Evolutionary conservation across 2,888 invertebrate species (phyloP).

Genomic region (Colletes collaris): DNA sequence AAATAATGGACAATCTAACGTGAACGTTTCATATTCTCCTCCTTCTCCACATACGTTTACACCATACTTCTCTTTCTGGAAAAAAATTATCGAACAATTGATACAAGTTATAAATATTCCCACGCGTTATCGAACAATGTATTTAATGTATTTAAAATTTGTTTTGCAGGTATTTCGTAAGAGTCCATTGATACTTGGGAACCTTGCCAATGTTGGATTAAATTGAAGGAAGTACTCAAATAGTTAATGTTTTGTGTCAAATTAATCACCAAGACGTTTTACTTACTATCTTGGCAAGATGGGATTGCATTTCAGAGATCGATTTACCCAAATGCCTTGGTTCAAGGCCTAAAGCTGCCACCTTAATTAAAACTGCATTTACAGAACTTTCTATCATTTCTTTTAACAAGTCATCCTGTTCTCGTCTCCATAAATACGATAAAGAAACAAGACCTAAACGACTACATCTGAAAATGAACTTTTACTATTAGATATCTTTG

Average conservation of each 20-base stretch:
- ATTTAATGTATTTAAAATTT: constrained; percentile 22
- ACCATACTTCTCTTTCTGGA: constrained; percentile 94
- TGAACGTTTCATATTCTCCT: constrained; percentile 99
- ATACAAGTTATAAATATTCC: neutral
- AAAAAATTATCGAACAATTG: constrained; percentile 70
- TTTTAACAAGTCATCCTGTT: constrained; percentile 96
- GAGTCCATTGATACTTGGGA: constrained; percentile 34
- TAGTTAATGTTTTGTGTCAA: constrained; percentile 17
- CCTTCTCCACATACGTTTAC: constrained; percentile 99
- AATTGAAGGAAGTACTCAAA: constrained; percentile 20
- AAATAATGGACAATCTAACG: constrained; percentile 98
- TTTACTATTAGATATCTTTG: constrained; percentile 36
- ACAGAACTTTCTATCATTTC: constrained; percentile 98
- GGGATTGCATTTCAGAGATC: constrained; percentile 92
- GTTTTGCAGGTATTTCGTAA: constrained; percentile 15
- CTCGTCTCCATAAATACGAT: constrained; percentile 97
- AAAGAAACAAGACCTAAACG: constrained; percentile 94
- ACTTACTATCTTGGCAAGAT: constrained; percentile 91
- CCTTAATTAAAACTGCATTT: constrained; percentile 98
- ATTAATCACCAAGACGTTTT: constrained; percentile 67
- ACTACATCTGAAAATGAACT: constrained; percentile 88
- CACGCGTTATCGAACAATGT: neutral
- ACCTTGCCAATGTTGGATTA: constrained; percentile 21
- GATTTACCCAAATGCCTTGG: constrained; percentile 95
- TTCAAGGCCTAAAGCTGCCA: constrained; percentile 96